Evolutionary conservation across 2,888 invertebrate genomes (phyloP), one percentile per base, ranked within the genome.

Genomic region (Esperia sulphurella): DNA sequence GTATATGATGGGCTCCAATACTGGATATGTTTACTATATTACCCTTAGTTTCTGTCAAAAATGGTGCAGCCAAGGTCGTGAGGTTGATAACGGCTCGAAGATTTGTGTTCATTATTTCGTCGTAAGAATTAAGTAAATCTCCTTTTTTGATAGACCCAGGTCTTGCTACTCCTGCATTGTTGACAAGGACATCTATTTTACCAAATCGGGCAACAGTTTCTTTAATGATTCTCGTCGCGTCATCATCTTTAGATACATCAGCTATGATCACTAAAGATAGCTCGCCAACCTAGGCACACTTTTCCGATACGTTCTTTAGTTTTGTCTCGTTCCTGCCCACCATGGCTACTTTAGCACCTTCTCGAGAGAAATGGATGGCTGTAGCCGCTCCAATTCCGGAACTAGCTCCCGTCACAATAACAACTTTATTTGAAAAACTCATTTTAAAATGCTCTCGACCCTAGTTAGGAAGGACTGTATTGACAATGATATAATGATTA

Each of bases 181-280:
- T 77, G 0, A 77, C 56, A 5, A 75, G 55, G 2, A 78, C 52
- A 42, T 78, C 71, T 0, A 77, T 45, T 54, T 67, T 68, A 0
- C 65, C 65, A 43, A 58, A 75, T 29, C 54, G 57, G 0, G 58
- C 46, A 3, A 71, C 45, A 0, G 67, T 66, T 54, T 63, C 48
- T 8, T 53, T 31, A 0, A 75, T 41, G 0, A 71, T 52, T 8
- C 44, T 49, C 10, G 54, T 53, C 0, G 51, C 56, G 14, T 68
- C 65, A 1, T 49, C 52, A n/a, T 72, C 69, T 35, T 64, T 58
- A 0, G 63, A 42, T 0, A 75, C 31, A n/a, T 75, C 75, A 0
- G 65, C 70, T 51, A 54, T 61, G 12, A 75, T 56, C 2, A 58
- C 47, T 1, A 69, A 54, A 2, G 57, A 54, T n/a, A 51, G 48